A percentile compares a stretch with the other conserved stretches of the same genome.
phyloP scores from a whole-genome alignment of 2,888 invertebrate genomes.

The Dyspetes luteomarginatus region DNA sequence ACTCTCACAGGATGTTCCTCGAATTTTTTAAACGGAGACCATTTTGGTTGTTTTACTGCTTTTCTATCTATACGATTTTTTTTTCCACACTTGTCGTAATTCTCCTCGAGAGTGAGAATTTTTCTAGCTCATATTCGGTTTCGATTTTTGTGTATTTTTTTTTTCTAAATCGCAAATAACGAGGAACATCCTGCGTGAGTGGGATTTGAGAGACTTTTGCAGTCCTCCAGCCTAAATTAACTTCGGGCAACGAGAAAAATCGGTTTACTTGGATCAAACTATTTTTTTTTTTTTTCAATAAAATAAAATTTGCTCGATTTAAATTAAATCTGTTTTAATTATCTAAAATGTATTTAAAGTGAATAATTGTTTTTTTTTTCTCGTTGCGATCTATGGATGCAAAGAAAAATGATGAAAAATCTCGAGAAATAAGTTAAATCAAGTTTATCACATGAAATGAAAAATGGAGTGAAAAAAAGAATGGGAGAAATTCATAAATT shows the following conservation, averaged over 20 bases:
- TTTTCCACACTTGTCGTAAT: background rate
- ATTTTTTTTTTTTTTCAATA: background rate
- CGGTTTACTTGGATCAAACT: background rate
- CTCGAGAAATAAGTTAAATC: no score
- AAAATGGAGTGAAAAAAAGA: background rate
- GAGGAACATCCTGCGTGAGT: slow-evolving; percentile 21
- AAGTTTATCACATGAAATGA: no score
- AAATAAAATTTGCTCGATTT: background rate
- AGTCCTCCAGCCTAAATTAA: slow-evolving; percentile 13
- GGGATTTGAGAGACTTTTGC: background rate
- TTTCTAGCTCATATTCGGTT: background rate
- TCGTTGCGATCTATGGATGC: background rate
- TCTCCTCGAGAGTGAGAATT: no score
- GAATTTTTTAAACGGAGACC: slow-evolving; percentile 18
- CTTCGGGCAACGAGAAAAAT: slow-evolving; percentile 7
- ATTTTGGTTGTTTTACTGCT: background rate
- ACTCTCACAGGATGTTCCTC: slow-evolving; percentile 68
- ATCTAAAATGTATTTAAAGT: no score
- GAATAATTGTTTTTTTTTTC: background rate
- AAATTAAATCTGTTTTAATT: no score
- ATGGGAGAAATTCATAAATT: background rate
- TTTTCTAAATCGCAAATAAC: background rate
- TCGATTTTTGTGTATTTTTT: background rate
- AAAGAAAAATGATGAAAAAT: background rate
- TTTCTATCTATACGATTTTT: background rate